Evolutionary conservation across 2,113 vertebrate species (phyloP).

Genomic region (Desmodus rotundus): DNA sequence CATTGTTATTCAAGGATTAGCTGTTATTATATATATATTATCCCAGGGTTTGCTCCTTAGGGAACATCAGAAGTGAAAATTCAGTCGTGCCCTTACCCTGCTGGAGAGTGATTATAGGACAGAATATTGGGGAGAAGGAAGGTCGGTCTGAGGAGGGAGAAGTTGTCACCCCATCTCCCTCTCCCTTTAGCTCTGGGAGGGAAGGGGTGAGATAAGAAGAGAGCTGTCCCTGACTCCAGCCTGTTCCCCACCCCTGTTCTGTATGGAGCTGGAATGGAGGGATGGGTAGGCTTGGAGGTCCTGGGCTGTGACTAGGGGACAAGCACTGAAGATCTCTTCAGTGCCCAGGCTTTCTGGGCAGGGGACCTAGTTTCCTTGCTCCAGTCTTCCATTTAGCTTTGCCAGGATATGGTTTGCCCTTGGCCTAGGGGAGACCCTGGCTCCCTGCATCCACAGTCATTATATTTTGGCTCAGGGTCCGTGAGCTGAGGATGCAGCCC

Average conservation of each 20-base stretch:
- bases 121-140: not conserved
- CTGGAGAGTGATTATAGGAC: not conserved
- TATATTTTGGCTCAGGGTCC: not conserved
- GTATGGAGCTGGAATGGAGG: not conserved
- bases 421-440: not conserved
- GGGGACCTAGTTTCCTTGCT: not conserved
- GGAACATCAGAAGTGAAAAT: not conserved
- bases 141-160: not conserved
- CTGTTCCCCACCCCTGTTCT: not conserved
- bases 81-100: not conserved
- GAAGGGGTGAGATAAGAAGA: not conserved
- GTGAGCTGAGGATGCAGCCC: not conserved
- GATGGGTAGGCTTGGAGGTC: not conserved
- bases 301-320: not conserved
- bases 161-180: not conserved
- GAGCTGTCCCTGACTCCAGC: not conserved
- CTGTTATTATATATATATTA: not conserved
- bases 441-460: not conserved
- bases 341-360: not conserved
- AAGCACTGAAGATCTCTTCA: not conserved
- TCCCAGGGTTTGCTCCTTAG: conserved; percentile 18
- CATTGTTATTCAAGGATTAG: not conserved
- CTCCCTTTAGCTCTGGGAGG: not conserved
- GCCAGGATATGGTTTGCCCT: not conserved
- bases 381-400: not conserved